Base-by-base conservation (phyloP, 1,140 invertebrate genomes). In the Pogonognathellus flavescens region DNA sequence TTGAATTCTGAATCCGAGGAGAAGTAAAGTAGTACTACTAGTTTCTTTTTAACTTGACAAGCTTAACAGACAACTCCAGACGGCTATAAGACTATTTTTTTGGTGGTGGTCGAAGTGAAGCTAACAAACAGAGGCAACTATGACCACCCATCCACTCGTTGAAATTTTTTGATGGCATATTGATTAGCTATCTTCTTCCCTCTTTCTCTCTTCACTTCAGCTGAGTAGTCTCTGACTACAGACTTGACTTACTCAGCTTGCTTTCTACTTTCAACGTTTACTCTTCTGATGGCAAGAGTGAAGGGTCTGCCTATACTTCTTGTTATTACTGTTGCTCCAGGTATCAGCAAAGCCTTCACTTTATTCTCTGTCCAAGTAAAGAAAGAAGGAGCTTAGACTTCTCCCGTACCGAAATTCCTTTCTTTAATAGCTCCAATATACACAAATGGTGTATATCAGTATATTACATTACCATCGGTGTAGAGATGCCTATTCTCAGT, bases 101-200 rank as follows among this genome's bases (percentile, higher is more conserved):
- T 41, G 6, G 31, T 6, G 31, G 31, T 41, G 31, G 31, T 41
- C 31, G 31, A 6, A 41, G 31, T 41, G 31, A 41, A 41, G 31
- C 31, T 41, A 41, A 41, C 31, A 41, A 41, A 41, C 31, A 41
- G 31, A 41, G 31, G 31, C 31, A 41, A 41, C 31, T 41, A 41
- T 41, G 62, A 14, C 62, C 22, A 76, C 70, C 70, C 41, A 76
- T 50, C 70, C 41, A 49, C 16, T 31, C 70, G 16, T 31, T 76
- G 70, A 76, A 76, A 76, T 49, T 76, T 76, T 76, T 76, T 76
- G 70, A 76, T 76, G 70, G 70, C 70, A 76, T 76, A 76, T 76
- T 76, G 70, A 76, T 76, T 76, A 76, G 70, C 70, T 50, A 76
- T 76, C 70, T 76, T 76, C 31, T 76, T 41, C 14, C 70, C 70